phyloP scores from a whole-genome alignment of 2,113 vertebrate species.

The Phylloscopus trochiloides region DNA sequence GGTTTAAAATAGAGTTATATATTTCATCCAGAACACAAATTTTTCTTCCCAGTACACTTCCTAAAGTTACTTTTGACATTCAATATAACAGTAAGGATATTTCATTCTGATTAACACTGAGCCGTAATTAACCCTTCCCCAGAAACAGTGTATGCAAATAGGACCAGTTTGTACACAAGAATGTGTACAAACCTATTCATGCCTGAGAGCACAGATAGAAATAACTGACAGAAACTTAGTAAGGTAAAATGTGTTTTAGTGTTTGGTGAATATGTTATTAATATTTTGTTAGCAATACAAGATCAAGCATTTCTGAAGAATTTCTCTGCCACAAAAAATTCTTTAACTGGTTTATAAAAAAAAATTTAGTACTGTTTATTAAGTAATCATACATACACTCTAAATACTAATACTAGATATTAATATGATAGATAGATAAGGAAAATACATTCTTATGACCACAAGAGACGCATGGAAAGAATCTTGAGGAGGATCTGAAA shows the following conservation, averaged over 20 bases:
- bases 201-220: not conserved
- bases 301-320: not conserved
- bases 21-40: not conserved
- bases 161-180: not conserved
- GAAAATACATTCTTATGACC: not conserved
- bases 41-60: not conserved
- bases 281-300: not conserved
- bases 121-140: not conserved
- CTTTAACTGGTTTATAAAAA: not conserved
- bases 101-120: not conserved
- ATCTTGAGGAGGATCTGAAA: not conserved
- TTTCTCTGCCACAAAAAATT: not conserved
- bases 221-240: not conserved
- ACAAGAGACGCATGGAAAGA: not conserved
- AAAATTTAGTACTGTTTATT: not conserved
- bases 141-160: not conserved
- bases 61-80: not conserved
- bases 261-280: not conserved
- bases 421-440: not conserved
- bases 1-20: not conserved
- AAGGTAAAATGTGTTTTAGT: not conserved
- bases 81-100: not conserved
- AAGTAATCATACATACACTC: not conserved
- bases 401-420: not conserved
- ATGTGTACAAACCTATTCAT: not conserved